Conservation (phyloP, 2,113 vertebrate species). For the Ellobius talpinus region DNA sequence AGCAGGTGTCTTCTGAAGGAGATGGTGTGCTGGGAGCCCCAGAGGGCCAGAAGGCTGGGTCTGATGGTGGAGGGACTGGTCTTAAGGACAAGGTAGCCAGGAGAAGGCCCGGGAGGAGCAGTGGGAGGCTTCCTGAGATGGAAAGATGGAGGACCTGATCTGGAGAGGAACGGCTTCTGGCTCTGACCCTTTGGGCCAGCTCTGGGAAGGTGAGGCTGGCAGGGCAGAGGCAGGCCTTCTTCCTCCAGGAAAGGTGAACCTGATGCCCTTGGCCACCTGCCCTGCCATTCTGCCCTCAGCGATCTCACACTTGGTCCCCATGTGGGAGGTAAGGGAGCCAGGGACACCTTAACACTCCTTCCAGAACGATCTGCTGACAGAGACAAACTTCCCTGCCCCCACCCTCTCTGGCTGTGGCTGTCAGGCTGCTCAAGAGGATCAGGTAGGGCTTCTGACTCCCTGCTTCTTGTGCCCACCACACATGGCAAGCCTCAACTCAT, state of each 20-base stretch:
- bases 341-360: constrained; percentile 89
- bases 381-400: constrained; percentile 74
- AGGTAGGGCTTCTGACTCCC: neutral
- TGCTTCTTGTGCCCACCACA: neutral
- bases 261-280: constrained; percentile 83
- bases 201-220: neutral
- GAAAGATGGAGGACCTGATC: neutral
- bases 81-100: constrained; percentile 31
- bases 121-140: neutral
- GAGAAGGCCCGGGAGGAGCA: constrained; percentile 7
- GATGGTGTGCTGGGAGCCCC: neutral
- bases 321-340: constrained; percentile 75
- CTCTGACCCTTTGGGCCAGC: neutral
- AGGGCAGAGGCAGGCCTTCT: neutral
- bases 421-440: constrained; percentile 77
- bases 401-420: constrained; percentile 67
- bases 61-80: neutral
- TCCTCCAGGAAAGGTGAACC: constrained; percentile 83
- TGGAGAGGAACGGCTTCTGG: constrained; percentile 15
- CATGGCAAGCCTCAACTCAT: neutral
- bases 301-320: constrained; percentile 76
- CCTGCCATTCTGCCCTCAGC: constrained; percentile 77
- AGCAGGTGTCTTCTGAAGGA: constrained; percentile 70
- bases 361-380: constrained; percentile 87
- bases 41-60: neutral